Evolutionary conservation across 2,113 vertebrate species (phyloP), one percentile per base, ranked within the genome.

Genomic region (Salvelinus namaycush): DNA sequence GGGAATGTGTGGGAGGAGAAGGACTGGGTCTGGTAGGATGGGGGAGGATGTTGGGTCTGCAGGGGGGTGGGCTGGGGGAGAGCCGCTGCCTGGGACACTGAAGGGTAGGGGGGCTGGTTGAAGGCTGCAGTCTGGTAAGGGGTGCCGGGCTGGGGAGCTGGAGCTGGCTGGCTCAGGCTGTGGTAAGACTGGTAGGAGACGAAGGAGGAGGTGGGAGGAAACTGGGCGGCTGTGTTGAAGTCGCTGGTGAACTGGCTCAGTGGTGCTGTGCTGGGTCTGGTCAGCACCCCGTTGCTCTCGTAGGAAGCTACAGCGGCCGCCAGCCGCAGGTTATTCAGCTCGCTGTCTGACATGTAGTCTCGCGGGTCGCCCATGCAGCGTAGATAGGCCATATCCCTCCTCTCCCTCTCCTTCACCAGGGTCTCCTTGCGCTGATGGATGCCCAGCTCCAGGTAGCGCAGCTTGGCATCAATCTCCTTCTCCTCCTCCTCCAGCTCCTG

Each of bases 381-480:
- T 74, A 97, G 81, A 76, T 97, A 98, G 14, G 96, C 93, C 83
- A 97, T 93, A 83, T 98, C 97, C 68, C 95, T 94, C 82, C 92
- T 89, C n/a, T 95, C 95, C 20, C 96, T 92, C 70, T 98, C 97
- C 84, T 97, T 98, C 76, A 96, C 94, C 83, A 98, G 80, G 0
- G 97, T 97, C 82, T 99, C 98, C 85, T 99, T 99, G 84, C 98
- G 95, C 77, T 98, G 97, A 54, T 95, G 96, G 88, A 99, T 99
- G 34, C 98, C 98, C 85, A 98, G 87, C 89, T 99, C 98, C 77
- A 99, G 85, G 87, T 98, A 99, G 91, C 97, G 96, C 80, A 99
- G 93, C 87, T 98, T 99, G 85, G 98, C 98, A 14, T 99, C 98
- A 0, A 99, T 99, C 87, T 99, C 98, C 83, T 99, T 99, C 88